These are phyloP conservation scores for Hylyphantes graminicola DNA, from an alignment of 1,140 invertebrate species.

Conservation along the genomic window DNA sequence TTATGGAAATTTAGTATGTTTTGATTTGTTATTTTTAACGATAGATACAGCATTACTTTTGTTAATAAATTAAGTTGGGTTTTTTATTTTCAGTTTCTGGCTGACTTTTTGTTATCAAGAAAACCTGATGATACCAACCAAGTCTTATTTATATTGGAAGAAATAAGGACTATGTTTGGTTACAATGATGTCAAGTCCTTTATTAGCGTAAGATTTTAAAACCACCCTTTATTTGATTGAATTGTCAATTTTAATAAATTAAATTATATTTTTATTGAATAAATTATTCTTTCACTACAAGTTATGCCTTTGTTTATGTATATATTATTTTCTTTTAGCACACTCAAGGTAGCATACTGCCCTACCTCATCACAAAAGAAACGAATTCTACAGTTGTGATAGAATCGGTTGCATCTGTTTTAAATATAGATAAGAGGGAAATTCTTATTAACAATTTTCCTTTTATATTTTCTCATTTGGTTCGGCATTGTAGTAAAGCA, in stretches of 20 bases:
- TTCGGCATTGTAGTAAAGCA: constrained; percentile 65
- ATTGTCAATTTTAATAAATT: neutral
- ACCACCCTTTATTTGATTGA: neutral
- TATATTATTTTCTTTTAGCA: constrained; percentile 63
- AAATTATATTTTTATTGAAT: neutral
- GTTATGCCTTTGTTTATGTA: neutral
- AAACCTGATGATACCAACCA: constrained; percentile 10
- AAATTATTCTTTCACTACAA: neutral
- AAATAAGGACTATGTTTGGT: constrained; percentile 49
- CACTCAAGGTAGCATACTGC: constrained; percentile 66
- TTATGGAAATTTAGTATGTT: neutral
- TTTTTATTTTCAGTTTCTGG: constrained; percentile 20
- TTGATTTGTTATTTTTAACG: no score
- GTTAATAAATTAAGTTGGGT: neutral
- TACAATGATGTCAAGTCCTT: constrained; percentile 48
- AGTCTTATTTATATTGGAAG: constrained; percentile 36
- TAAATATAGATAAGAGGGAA: constrained; percentile 62
- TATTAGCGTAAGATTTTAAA: constrained; percentile 26
- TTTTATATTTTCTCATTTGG: constrained; percentile 68
- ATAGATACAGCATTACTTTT: no score
- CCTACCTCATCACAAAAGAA: constrained; percentile 67
- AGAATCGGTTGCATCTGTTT: constrained; percentile 61
- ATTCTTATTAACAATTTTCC: constrained; percentile 67
- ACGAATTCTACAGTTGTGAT: constrained; percentile 66
- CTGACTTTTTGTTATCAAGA: constrained; percentile 21